Conservation (phyloP, 1,140 invertebrate species). For the Pseudomyrmex gracilis region DNA sequence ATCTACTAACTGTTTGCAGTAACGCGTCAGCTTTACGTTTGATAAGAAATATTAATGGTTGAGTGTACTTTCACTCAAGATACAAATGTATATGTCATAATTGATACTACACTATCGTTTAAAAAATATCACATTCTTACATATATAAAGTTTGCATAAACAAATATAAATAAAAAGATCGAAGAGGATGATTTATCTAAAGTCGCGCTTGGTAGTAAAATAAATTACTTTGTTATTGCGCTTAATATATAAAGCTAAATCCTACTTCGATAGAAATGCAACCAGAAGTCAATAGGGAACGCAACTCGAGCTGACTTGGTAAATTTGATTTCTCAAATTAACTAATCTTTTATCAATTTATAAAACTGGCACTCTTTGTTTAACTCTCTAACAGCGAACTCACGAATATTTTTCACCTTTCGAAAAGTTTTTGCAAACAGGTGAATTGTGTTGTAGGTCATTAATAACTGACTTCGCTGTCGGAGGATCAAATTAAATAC, state of each 20-base stretch:
- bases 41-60: conserved; percentile 5
- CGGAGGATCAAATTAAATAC: background rate
- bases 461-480: too few relatives aligned
- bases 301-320: background rate
- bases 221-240: conserved; percentile 16
- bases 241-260: background rate
- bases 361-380: background rate
- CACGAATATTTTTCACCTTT: too few relatives aligned
- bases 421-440: too few relatives aligned
- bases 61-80: background rate
- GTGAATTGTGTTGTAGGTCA: too few relatives aligned
- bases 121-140: conserved; percentile 50
- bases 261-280: too few relatives aligned
- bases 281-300: background rate
- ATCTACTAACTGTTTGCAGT: conserved; percentile 13
- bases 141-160: conserved; percentile 43
- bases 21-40: conserved; percentile 32
- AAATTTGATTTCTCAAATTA: background rate
- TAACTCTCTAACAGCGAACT: too few relatives aligned
- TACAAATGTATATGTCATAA: conserved; percentile 31
- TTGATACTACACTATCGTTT: conserved; percentile 44
- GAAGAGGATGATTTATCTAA: background rate
- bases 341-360: background rate
- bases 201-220: background rate
- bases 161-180: conserved; percentile 7